phyloP scores from a whole-genome alignment of 1,140 invertebrate species.

The Zaprionus camerounensis region DNA sequence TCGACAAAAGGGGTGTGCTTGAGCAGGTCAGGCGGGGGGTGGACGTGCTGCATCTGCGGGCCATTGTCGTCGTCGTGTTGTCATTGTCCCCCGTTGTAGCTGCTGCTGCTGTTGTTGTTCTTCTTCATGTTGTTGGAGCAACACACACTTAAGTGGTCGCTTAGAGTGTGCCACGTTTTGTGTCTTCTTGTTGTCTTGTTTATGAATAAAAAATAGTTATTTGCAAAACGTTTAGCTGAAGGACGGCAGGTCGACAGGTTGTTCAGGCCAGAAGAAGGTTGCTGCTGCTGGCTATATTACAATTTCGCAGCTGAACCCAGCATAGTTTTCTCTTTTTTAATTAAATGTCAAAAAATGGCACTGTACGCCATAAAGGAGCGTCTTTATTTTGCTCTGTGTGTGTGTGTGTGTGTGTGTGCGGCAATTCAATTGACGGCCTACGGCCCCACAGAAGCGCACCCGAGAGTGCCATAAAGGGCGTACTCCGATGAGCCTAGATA shows the following conservation, averaged over 20 bases:
- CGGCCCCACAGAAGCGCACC: constrained; percentile 67
- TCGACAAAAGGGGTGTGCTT: constrained; percentile 1
- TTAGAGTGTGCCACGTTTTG: constrained; percentile 70
- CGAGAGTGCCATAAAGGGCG: constrained; percentile 72
- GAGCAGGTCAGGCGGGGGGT: neutral
- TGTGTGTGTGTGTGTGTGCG: constrained; percentile 27
- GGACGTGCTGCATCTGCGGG: neutral
- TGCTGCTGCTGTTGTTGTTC: constrained; percentile 45
- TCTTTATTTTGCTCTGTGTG: constrained; percentile 36
- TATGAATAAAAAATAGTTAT: constrained; percentile 83
- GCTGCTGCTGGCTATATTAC: constrained; percentile 21
- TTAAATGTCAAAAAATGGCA: constrained; percentile 56
- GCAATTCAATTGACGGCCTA: constrained; percentile 72
- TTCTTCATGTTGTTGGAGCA: constrained; percentile 48
- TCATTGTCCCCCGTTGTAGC: constrained; percentile 41
- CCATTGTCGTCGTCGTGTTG: neutral
- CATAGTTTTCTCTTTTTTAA: constrained; percentile 48
- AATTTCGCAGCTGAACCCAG: constrained; percentile 14
- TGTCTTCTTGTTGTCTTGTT: constrained; percentile 59
- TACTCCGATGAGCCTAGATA: constrained; percentile 62
- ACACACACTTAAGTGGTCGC: constrained; percentile 79
- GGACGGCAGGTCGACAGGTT: constrained; percentile 24
- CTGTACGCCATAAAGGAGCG: constrained; percentile 38
- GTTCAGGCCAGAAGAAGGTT: neutral
- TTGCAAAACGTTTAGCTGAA: constrained; percentile 76